phyloP scores from a whole-genome alignment of 2,113 vertebrate species.

The Grallaria varia region DNA sequence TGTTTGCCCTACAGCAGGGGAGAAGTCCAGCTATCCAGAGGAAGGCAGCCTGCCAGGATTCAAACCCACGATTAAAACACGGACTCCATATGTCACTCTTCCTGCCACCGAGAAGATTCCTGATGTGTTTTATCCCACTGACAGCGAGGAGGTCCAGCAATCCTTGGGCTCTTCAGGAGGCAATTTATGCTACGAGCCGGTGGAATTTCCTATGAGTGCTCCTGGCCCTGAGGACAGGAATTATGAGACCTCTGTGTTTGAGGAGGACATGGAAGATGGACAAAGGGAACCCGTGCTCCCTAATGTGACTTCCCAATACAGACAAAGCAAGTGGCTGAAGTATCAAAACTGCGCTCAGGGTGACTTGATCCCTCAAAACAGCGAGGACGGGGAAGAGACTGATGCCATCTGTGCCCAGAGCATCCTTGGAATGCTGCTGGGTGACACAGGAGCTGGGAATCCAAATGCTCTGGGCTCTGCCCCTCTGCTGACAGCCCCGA shows the following conservation, averaged over 20 bases:
- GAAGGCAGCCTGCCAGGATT: background rate
- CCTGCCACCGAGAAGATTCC: background rate
- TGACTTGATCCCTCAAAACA: background rate
- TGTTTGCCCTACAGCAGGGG: slow-evolving; percentile 34
- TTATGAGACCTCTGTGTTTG: background rate
- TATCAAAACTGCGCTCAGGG: slow-evolving; percentile 55
- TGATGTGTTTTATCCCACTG: background rate
- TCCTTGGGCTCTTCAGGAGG: background rate
- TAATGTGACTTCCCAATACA: background rate
- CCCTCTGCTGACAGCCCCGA: slow-evolving; percentile 14
- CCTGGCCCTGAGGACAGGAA: slow-evolving; percentile 33
- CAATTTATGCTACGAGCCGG: background rate
- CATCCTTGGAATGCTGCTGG: background rate
- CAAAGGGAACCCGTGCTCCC: background rate
- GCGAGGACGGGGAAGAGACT: background rate
- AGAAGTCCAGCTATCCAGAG: background rate
- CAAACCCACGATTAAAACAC: background rate
- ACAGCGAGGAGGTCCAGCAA: background rate
- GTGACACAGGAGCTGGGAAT: background rate
- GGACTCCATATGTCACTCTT: slow-evolving; percentile 17
- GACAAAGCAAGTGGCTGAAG: slow-evolving; percentile 79
- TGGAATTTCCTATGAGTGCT: background rate
- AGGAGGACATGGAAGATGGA: background rate
- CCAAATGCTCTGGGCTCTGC: background rate
- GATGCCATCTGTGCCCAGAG: slow-evolving; percentile 12